Base-by-base conservation (phyloP, 2,113 vertebrate genomes). In the Embiotoca jacksoni region DNA sequence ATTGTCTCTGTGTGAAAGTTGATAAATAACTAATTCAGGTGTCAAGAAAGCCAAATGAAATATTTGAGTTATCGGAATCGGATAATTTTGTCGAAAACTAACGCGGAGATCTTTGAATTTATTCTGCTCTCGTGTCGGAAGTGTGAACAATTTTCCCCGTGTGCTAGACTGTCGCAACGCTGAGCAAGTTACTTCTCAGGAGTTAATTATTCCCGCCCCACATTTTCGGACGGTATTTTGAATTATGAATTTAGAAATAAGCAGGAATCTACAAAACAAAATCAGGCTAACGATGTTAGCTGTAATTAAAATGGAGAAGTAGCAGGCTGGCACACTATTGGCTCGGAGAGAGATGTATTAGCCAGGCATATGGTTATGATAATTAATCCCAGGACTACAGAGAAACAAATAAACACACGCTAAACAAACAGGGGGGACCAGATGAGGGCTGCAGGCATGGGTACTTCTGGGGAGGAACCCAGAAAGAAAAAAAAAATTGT, bases 341-440 rank as follows among this genome's bases (percentile, higher is more conserved):
- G 87, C 90, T 89, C 60, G 75, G 79, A 88, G 87, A 90, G 69
- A 81, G 84, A 82, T 75, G 81, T 88, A 89, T 92, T 90, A 92
- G 87, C 81, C 72, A 76, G 87, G 87, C 93, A 94, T 93, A 92
- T 94, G 93, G 91, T 91, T 93, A 82, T 89, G 91, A 93, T 93
- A 91, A 95, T 93, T 90, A 95, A 85, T 93, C 87, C 91, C 92
- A 93, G 92, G 73, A 91, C 90, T 82, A 84, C 75, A 88, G 79
- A 91, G 88, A 93, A 93, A 93, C 88, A 92, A 93, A 92, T 90
- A 93, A 92, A 91, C 81, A 90, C 78, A 84, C 55, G 32, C 84
- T 86, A 87, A 89, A 91, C 89, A 92, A 92, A 93, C 89, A 81
- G 83, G 82, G 81, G 85, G 62, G 80, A 80, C 85, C 85, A 86